phyloP scores from a whole-genome alignment of 2,888 invertebrate species.

The Pheosia tremula region DNA sequence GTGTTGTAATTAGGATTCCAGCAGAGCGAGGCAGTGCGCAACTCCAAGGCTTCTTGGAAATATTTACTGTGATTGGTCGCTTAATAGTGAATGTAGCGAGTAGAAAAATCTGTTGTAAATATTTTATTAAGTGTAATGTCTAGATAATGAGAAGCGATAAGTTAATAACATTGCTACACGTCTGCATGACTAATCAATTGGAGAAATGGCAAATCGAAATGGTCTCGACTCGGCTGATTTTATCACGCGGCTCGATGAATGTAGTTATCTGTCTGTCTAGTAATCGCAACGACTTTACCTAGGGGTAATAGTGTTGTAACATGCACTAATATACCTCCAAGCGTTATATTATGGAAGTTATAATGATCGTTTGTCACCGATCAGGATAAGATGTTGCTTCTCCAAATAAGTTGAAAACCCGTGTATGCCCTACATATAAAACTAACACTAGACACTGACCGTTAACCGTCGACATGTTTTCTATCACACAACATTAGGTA shows the following conservation, averaged over 20 bases:
- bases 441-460: too few relatives aligned
- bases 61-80: constrained; percentile 30
- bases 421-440: too few relatives aligned
- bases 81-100: constrained; percentile 43
- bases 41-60: constrained; percentile 39
- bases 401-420: too few relatives aligned
- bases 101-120: constrained; percentile 16
- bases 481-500: too few relatives aligned
- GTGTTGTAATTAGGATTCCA: constrained; percentile 40
- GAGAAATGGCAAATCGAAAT: constrained; percentile 51
- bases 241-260: constrained; percentile 35
- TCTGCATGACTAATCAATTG: constrained; percentile 50
- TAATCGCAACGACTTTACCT: constrained; percentile 22
- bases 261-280: constrained; percentile 21
- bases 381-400: too few relatives aligned
- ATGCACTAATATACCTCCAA: constrained; percentile 10
- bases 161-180: constrained; percentile 49
- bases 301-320: constrained; percentile 29
- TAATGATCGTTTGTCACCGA: background rate
- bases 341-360: background rate
- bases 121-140: constrained; percentile 34
- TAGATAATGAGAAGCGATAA: constrained; percentile 50
- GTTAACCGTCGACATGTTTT: too few relatives aligned
- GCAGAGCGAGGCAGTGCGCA: constrained; percentile 22
- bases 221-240: constrained; percentile 40